Evolutionary conservation across 2,888 invertebrate genomes (phyloP).

Genomic region (Cheilosia scutellata): DNA sequence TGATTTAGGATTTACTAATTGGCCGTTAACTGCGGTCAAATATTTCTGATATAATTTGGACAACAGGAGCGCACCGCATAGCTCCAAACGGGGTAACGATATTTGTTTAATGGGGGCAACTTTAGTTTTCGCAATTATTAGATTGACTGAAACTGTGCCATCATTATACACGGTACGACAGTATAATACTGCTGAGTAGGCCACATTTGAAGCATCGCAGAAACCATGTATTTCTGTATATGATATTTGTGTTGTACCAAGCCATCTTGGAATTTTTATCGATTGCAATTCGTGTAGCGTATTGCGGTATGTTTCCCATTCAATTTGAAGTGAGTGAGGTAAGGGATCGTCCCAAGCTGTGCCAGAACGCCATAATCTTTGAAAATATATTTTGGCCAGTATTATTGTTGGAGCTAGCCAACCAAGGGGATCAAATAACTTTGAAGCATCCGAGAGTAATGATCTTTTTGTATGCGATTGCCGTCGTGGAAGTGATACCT

Average conservation of each 20-base stretch:
- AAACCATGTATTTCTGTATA: constrained; percentile 31
- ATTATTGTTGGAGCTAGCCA: no score
- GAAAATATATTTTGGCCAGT: no score
- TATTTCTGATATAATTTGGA: constrained; percentile 9
- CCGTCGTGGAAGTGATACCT: no score
- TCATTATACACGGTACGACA: background rate
- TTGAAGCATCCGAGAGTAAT: no score
- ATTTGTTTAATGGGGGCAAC: constrained; percentile 32
- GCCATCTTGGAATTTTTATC: no score
- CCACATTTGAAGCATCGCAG: constrained; percentile 27
- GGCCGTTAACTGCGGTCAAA: background rate
- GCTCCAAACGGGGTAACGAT: constrained; percentile 68
- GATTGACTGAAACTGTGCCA: background rate
- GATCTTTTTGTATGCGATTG: no score
- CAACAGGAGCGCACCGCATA: constrained; percentile 57
- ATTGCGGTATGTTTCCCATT: no score
- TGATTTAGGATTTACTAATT: constrained; percentile 4
- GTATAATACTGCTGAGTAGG: background rate
- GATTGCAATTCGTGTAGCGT: no score
- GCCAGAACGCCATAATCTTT: background rate
- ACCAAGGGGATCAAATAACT: no score
- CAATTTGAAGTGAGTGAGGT: background rate
- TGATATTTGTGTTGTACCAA: no score
- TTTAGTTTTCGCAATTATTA: background rate
- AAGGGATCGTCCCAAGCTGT: background rate